A percentile compares a stretch with the other conserved stretches of the same genome.
Evolutionary conservation across 1,140 invertebrate genomes (phyloP).

Genomic region (Cardiocondyla obscurior): DNA sequence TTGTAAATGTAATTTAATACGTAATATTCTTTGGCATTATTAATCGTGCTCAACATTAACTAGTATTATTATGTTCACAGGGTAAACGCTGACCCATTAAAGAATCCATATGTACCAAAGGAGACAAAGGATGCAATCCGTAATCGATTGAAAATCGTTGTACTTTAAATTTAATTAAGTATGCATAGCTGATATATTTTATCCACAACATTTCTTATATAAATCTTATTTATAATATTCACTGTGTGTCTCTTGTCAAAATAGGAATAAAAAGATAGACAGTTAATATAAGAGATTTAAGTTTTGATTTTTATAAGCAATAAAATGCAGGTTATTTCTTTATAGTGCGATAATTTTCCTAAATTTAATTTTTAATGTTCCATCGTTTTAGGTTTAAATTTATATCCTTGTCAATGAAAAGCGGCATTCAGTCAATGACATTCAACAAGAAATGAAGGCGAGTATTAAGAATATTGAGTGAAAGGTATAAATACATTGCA

Average conservation of each 20-base stretch:
- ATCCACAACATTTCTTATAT: background rate
- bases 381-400: background rate
- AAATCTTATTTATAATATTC: background rate
- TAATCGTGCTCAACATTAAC: background rate
- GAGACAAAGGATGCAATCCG: constrained; percentile 85
- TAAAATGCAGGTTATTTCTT: background rate
- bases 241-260: background rate
- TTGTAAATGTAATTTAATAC: background rate
- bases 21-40: constrained; percentile 1
- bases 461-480: background rate
- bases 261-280: background rate
- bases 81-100: constrained; percentile 90
- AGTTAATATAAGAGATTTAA: background rate
- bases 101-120: constrained; percentile 91
- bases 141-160: constrained; percentile 73
- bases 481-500: constrained; percentile 14
- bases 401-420: background rate
- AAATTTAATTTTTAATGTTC: background rate
- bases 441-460: background rate
- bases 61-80: constrained; percentile 81
- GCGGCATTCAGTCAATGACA: background rate
- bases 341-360: background rate
- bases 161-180: constrained; percentile 50
- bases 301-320: background rate
- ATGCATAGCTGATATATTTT: background rate